Conservation (phyloP, 2,888 invertebrate genomes). For the Tuta absoluta region DNA sequence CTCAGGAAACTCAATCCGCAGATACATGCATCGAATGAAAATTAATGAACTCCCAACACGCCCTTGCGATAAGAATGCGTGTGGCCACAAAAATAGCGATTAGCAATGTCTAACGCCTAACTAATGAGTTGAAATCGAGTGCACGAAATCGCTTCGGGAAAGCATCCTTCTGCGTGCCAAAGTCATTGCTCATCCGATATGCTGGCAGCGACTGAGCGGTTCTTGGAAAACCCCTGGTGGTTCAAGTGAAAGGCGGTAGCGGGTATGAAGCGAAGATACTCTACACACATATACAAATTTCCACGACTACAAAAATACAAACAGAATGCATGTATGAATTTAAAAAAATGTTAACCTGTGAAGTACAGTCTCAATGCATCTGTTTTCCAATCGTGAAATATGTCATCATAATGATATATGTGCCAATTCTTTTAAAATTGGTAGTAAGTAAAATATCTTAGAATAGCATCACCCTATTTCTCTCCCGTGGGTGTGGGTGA, state of each 20-base stretch:
- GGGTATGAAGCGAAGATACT: neutral
- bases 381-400: no score
- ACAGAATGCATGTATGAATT: no score
- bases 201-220: constrained; percentile 36
- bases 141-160: constrained; percentile 33
- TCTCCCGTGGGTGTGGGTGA: no score
- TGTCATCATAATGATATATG: no score
- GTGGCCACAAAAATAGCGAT: constrained; percentile 22
- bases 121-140: constrained; percentile 17
- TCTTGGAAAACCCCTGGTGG: constrained; percentile 34
- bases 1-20: neutral
- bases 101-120: constrained; percentile 18
- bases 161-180: constrained; percentile 48
- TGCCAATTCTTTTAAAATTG: no score
- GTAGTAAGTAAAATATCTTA: no score
- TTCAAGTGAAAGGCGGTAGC: constrained; percentile 29
- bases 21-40: neutral
- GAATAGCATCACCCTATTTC: no score
- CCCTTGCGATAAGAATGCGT: constrained; percentile 16
- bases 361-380: no score
- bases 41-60: constrained; percentile 14
- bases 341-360: no score
- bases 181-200: constrained; percentile 46
- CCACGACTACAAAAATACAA: no score
- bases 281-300: no score